These are phyloP conservation scores for Sycobia sp. DNA, from an alignment of 1,140 invertebrate species.

Conservation along the genomic window DNA sequence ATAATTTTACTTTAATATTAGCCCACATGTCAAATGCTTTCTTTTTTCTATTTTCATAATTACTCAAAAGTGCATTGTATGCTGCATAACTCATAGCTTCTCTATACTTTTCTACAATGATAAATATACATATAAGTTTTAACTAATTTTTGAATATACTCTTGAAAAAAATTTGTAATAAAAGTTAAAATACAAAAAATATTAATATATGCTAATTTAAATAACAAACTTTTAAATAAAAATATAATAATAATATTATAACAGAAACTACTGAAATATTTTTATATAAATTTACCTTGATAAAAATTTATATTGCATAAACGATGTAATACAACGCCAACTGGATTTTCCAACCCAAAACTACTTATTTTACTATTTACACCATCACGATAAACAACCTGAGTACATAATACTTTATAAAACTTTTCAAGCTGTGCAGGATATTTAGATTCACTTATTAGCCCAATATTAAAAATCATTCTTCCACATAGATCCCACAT, in stretches of 20 bases:
- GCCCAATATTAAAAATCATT: slow-evolving; percentile 42
- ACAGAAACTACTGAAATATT: not conserved
- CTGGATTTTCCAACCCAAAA: slow-evolving; percentile 38
- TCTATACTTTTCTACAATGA: slow-evolving; percentile 37
- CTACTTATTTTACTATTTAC: slow-evolving; percentile 18
- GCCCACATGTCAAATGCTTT: slow-evolving; percentile 50
- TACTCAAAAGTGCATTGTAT: slow-evolving; percentile 47
- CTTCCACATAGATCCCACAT: slow-evolving; percentile 38
- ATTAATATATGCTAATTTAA: too few species aligned
- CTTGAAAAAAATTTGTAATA: not conserved
- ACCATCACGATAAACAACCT: slow-evolving; percentile 37
- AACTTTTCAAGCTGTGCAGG: slow-evolving; percentile 35
- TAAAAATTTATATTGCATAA: slow-evolving; percentile 33
- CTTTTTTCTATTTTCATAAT: slow-evolving; percentile 32
- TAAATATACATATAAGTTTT: not conserved
- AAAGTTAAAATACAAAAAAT: too few species aligned
- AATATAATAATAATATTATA: not conserved
- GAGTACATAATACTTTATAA: slow-evolving; percentile 37
- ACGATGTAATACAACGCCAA: slow-evolving; percentile 37
- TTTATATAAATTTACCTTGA: slow-evolving; percentile 21
- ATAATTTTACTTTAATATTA: slow-evolving; percentile 44
- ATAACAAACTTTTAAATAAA: not conserved
- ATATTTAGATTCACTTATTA: slow-evolving; percentile 37
- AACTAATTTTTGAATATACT: not conserved
- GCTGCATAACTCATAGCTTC: slow-evolving; percentile 46